Conservation (phyloP, 2,888 invertebrate species). For the Adelognathus sp. region DNA sequence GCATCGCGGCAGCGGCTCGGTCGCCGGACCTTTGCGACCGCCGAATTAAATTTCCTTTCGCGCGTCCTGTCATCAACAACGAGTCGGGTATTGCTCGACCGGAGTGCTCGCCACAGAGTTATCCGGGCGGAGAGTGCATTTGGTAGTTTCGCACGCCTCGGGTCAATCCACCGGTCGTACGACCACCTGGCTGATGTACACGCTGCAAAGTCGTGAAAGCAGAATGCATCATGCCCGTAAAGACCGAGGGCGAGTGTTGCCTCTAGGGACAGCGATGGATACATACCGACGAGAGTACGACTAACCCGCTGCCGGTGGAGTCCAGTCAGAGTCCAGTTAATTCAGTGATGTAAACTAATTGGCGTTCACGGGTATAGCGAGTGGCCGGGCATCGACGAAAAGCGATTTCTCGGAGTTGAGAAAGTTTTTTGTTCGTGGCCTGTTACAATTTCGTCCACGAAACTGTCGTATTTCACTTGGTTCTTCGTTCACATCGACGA, state of each 20-base stretch:
- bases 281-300: not conserved
- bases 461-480: not conserved
- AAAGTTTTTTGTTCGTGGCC: not conserved
- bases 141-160: constrained; percentile 25
- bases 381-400: not conserved
- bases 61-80: constrained; percentile 8
- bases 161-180: constrained; percentile 25
- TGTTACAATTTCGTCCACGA: not conserved
- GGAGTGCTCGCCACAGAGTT: constrained; percentile 5
- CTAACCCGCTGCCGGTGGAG: not conserved
- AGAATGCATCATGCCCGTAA: constrained; percentile 36
- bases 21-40: not conserved
- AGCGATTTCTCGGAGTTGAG: not conserved
- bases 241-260: constrained; percentile 32
- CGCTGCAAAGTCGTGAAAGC: not conserved
- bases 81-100: constrained; percentile 1
- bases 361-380: not conserved
- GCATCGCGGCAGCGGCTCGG: not conserved
- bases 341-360: not conserved
- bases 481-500: not conserved
- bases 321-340: not conserved
- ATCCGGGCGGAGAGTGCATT: constrained; percentile 33
- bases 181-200: constrained; percentile 26
- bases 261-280: not conserved
- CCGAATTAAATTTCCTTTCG: constrained; percentile 18